Evolutionary conservation across 2,797 vertebrate species (phyloP).

Genomic region (Podarcis lilfordi): DNA sequence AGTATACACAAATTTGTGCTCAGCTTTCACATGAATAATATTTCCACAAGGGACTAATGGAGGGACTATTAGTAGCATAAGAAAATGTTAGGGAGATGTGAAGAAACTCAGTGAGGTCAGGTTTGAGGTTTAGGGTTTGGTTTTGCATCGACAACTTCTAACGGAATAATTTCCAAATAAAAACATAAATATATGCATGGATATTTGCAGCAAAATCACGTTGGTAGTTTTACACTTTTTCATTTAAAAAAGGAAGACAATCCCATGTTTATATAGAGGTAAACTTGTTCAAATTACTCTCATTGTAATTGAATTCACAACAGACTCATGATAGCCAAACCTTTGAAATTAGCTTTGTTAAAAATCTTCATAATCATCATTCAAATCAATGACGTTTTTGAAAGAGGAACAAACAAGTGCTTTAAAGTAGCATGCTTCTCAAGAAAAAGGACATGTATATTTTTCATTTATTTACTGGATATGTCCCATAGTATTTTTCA

Average conservation of each 20-base stretch:
- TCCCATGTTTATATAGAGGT: not conserved
- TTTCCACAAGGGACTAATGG: not conserved
- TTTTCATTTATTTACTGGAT: not conserved
- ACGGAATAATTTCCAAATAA: not conserved
- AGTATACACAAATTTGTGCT: not conserved
- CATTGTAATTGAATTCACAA: not conserved
- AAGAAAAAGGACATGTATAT: not conserved
- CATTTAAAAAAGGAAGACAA: not conserved
- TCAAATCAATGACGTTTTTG: not conserved
- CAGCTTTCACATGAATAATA: conserved; percentile 15
- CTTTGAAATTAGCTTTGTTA: not conserved
- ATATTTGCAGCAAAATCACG: not conserved
- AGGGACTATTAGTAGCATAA: not conserved
- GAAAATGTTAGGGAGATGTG: not conserved
- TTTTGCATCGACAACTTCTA: not conserved
- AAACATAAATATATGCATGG: not conserved
- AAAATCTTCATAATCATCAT: not conserved
- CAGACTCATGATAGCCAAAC: not conserved
- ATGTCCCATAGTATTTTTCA: not conserved
- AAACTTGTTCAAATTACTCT: not conserved
- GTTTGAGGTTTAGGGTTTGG: not conserved
- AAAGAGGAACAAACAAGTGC: not conserved
- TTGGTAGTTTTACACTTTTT: not conserved
- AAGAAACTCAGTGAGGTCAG: not conserved
- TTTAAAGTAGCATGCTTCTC: not conserved